These are phyloP conservation scores for Eufriesea mexicana DNA, from an alignment of 1,140 invertebrate species.

Conservation along the genomic window DNA sequence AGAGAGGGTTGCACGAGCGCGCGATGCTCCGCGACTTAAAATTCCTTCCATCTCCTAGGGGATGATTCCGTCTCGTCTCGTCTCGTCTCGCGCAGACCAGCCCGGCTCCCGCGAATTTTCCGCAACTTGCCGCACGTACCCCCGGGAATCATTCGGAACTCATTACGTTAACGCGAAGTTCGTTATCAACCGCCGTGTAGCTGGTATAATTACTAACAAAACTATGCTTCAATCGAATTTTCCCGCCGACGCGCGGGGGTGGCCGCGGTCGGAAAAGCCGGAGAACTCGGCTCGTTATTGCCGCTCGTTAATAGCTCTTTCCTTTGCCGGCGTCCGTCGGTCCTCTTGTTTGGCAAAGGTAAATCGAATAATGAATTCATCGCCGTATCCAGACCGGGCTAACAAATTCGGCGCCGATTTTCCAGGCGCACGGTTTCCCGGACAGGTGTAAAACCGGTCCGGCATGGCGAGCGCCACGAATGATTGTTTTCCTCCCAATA, in stretches of 20 bases:
- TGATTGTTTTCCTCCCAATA: conserved; percentile 17
- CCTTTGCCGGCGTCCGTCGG: neutral
- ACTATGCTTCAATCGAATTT: conserved; percentile 28
- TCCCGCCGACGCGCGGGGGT: neutral
- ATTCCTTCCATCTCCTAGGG: conserved; percentile 17
- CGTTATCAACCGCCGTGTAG: conserved; percentile 13
- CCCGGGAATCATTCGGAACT: neutral
- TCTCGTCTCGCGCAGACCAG: neutral
- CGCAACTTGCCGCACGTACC: neutral
- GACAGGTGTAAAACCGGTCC: neutral
- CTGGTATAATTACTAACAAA: conserved; percentile 36
- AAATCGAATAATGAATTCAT: conserved; percentile 25
- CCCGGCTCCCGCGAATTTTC: neutral
- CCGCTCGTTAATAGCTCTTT: conserved; percentile 20
- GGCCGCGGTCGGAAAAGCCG: neutral
- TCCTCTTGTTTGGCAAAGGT: conserved; percentile 12
- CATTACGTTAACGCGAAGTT: conserved; percentile 28
- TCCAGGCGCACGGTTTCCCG: neutral
- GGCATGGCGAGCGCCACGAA: neutral
- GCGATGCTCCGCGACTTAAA: conserved; percentile 5
- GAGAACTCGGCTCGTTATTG: conserved; percentile 16
- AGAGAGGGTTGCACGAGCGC: neutral
- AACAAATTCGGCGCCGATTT: conserved; percentile 30
- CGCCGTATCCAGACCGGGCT: neutral
- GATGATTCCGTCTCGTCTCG: neutral